Conservation (phyloP, 2,113 vertebrate species). For the Chloebia gouldiae region DNA sequence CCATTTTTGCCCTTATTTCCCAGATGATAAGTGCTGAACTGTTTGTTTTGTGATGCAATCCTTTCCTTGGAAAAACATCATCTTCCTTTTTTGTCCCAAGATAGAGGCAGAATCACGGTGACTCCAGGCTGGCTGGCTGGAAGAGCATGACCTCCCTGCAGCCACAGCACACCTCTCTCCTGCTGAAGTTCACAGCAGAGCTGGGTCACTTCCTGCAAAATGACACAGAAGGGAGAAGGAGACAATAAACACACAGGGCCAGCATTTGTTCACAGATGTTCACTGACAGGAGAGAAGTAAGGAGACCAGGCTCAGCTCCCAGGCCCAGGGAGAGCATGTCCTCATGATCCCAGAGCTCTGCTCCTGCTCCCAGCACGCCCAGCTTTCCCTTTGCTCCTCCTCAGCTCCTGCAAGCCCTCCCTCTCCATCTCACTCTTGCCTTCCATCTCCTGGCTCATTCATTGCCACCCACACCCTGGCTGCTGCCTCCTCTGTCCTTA, state of each 20-base stretch:
- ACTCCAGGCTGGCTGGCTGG: neutral
- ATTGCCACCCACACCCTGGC: neutral
- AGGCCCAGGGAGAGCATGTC: neutral
- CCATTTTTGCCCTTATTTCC: neutral
- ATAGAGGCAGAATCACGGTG: neutral
- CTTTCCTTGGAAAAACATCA: neutral
- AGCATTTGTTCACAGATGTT: neutral
- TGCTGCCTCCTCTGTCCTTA: neutral
- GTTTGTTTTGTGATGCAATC: neutral
- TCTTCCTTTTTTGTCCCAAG: neutral
- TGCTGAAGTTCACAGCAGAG: neutral
- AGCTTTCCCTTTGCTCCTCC: neutral
- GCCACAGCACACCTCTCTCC: neutral
- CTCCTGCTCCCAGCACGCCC: neutral
- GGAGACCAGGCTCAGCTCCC: neutral
- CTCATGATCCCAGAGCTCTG: neutral
- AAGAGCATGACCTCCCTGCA: neutral
- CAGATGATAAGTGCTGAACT: neutral
- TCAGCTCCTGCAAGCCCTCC: neutral
- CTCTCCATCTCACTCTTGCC: neutral
- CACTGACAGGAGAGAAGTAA: neutral
- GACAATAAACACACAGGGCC: neutral
- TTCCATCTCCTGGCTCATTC: accelerated
- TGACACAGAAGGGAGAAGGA: neutral
- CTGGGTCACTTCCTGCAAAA: neutral